Conservation (phyloP, 2,888 invertebrate species). For the Folsomia manolachei region DNA sequence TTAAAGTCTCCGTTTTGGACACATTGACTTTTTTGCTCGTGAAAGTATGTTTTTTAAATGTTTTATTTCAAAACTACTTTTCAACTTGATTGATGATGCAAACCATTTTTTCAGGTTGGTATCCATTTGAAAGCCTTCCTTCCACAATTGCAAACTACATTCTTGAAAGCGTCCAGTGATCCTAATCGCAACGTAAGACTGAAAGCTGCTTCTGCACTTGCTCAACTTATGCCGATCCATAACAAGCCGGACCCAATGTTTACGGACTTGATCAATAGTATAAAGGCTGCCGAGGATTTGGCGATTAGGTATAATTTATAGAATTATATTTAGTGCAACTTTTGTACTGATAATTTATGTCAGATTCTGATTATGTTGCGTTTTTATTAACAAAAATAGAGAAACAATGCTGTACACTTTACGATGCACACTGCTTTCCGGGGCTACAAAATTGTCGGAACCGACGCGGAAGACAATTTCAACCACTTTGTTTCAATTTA, state of each 20-base stretch:
- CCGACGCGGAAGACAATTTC: too few relatives aligned
- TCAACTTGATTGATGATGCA: neutral
- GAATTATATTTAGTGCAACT: too few relatives aligned
- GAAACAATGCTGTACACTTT: too few relatives aligned
- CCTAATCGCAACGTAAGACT: conserved; percentile 80
- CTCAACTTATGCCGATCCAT: conserved; percentile 76
- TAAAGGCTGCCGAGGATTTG: too few relatives aligned
- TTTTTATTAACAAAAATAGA: too few relatives aligned
- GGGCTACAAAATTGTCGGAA: too few relatives aligned
- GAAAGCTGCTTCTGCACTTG: conserved; percentile 82
- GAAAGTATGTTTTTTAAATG: conserved; percentile 63
- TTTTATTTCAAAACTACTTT: conserved; percentile 10
- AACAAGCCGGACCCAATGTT: neutral
- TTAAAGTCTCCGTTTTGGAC: conserved; percentile 93
- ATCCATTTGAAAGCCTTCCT: conserved; percentile 94
- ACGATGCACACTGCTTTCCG: too few relatives aligned
- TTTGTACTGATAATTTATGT: too few relatives aligned
- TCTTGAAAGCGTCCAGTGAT: conserved; percentile 91
- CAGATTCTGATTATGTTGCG: too few relatives aligned
- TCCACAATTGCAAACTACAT: conserved; percentile 97
- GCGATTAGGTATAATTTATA: too few relatives aligned
- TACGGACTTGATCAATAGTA: too few relatives aligned
- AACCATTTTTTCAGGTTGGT: conserved; percentile 67
- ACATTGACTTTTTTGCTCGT: conserved; percentile 86
- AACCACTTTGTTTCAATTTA: too few relatives aligned